Evolutionary conservation across 2,113 vertebrate genomes (phyloP).

Genomic region (Cyphomyrus plagiostoma): DNA sequence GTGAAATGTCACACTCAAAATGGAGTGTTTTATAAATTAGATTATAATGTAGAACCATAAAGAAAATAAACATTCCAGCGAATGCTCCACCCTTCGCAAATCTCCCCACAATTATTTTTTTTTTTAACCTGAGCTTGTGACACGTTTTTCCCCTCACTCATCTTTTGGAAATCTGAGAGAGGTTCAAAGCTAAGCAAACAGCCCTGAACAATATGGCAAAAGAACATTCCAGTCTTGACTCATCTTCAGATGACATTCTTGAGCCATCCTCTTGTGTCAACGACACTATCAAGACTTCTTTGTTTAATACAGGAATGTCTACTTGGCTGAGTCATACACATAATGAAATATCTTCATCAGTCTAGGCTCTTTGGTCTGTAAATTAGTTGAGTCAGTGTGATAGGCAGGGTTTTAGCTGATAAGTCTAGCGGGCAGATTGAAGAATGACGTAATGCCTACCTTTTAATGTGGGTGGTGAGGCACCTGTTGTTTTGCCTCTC

Average conservation of each 20-base stretch:
- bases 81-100: not conserved
- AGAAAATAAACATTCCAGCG: not conserved
- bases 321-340: conserved; percentile 22
- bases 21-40: conserved; percentile 6
- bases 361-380: conserved; percentile 25
- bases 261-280: conserved; percentile 42
- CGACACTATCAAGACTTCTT: conserved; percentile 55
- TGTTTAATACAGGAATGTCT: conserved; percentile 42
- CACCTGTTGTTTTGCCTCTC: conserved; percentile 16
- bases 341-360: conserved; percentile 37
- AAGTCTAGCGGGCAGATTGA: not conserved
- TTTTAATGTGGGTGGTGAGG: not conserved
- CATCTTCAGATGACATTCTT: conserved; percentile 49
- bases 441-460: not conserved
- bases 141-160: conserved; percentile 4
- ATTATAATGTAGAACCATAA: not conserved
- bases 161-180: conserved; percentile 30
- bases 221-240: conserved; percentile 15
- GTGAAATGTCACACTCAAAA: not conserved
- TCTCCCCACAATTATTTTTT: conserved; percentile 2
- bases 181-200: conserved; percentile 33
- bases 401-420: conserved; percentile 26
- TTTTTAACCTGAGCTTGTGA: conserved; percentile 30
- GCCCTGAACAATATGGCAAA: conserved; percentile 14
- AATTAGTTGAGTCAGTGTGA: conserved; percentile 24